Conservation (phyloP, 2,888 invertebrate genomes). For the Tetanocera ferruginea region DNA sequence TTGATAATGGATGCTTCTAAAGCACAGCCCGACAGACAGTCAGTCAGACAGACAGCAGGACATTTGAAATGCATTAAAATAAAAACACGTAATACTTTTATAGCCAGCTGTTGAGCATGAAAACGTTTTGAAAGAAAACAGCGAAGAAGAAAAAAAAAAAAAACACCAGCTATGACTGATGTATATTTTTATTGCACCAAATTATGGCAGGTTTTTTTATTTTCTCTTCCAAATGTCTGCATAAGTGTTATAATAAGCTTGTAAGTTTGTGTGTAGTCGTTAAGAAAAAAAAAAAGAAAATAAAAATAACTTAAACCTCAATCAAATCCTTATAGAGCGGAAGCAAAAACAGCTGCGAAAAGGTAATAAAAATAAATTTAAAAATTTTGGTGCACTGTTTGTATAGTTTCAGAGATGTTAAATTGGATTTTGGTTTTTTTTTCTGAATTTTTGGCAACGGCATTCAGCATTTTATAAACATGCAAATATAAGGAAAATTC, state of each 20-base stretch:
- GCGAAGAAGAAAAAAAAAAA: slow-evolving; percentile 15
- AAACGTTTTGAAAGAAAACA: background rate
- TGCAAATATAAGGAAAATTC: background rate
- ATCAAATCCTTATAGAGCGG: background rate
- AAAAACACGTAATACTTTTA: too few species aligned
- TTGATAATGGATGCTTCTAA: background rate
- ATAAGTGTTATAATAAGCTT: background rate
- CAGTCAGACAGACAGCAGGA: background rate
- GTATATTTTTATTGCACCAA: slow-evolving; percentile 41
- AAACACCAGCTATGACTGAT: slow-evolving; percentile 46
- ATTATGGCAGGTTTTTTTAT: slow-evolving; percentile 6
- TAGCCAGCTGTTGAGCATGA: background rate
- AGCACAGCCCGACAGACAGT: background rate
- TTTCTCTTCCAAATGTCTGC: background rate
- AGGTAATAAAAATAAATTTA: slow-evolving; percentile 47
- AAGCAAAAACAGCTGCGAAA: slow-evolving; percentile 18
- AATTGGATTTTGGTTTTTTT: background rate
- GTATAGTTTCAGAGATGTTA: background rate
- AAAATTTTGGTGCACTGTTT: slow-evolving; percentile 36
- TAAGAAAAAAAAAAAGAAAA: background rate
- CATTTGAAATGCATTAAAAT: too few species aligned
- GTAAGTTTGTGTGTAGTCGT: background rate
- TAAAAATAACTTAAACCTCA: background rate
- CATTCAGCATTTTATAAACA: background rate
- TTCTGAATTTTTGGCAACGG: background rate